Percentiles rank a stretch among this genome's conserved stretches.
Conservation (phyloP, 2,797 vertebrate genomes). For the Varecia variegata region DNA sequence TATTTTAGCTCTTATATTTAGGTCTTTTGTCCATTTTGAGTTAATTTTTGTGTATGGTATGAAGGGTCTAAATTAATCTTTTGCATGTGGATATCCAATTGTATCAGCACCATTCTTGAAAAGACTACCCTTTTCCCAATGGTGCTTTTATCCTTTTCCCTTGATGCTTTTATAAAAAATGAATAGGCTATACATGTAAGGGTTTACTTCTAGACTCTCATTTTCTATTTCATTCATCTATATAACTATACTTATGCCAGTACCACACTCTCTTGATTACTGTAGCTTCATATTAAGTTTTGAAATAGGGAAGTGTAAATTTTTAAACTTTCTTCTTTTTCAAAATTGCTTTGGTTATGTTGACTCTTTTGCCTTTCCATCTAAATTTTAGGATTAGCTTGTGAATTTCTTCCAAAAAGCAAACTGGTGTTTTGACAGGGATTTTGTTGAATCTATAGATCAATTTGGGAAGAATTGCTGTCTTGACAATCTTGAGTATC, state of each 20-base stretch:
- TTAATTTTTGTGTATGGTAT: neutral
- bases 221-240: neutral
- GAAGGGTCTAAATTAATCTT: neutral
- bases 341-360: neutral
- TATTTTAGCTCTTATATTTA: slow-evolving; percentile 20
- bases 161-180: neutral
- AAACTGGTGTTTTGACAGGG: neutral
- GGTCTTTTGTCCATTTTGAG: neutral
- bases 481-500: neutral
- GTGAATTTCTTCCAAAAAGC: neutral
- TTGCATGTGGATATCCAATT: neutral
- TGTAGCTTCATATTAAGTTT: neutral
- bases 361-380: slow-evolving; percentile 27
- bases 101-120: neutral
- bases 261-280: neutral
- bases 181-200: neutral
- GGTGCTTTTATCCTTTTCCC: neutral
- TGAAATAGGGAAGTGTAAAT: neutral
- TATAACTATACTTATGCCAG: neutral
- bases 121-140: neutral
- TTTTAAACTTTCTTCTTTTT: neutral
- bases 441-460: neutral
- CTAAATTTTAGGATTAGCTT: slow-evolving; percentile 20
- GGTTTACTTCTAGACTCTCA: neutral
- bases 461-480: neutral